Evolutionary conservation across 2,113 vertebrate genomes (phyloP), one percentile per base, ranked within the genome.

Genomic region (Donacobius atricapilla): DNA sequence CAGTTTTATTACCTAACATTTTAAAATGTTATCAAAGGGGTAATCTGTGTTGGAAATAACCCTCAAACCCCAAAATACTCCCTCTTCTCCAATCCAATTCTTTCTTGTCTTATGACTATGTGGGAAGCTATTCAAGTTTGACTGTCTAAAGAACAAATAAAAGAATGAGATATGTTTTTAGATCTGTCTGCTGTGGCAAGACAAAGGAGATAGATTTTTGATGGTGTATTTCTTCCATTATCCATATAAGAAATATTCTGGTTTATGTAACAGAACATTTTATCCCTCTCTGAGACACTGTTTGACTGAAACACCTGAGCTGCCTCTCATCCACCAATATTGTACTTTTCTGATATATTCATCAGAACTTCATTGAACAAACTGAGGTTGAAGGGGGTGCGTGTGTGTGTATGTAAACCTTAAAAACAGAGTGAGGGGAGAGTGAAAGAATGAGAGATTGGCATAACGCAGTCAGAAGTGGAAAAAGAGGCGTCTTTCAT

Each of bases 291-390:
- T 58, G 81, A 77, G 47, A 90, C 40, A 86, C 13, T 31, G 23
- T 94, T 83, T 63, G 35, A 90, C 58, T 69, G 71, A 93, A 44
- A 93, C 33, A 68, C 31, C 31, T 64, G 45, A 92, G 70, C 79
- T 94, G 58, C 40, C 47, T 61, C 54, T 93, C 73, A 93, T 68
- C 60, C 71, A 90, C 30, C 40, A 58, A 45, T 15, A 47, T 9
- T 12, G 6, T n/a, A 72, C 22, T 77, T 75, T 51, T 73, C 47
- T 93, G 25, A 30, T 51, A 24, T 39, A 50, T 42, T n/a, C 72
- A 73, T 95, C 76, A 96, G 68, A 88, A 80, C 44, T 68, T 93
- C 6, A 22, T 19, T 78, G 79, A 91, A 92, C 53, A 96, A 84
- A 50, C 1, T 57, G 44, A 53, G 75, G 48, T 27, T 57, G 21